Base-by-base conservation (phyloP, 2,888 invertebrate species). In the Tubulanus polymorphus region DNA sequence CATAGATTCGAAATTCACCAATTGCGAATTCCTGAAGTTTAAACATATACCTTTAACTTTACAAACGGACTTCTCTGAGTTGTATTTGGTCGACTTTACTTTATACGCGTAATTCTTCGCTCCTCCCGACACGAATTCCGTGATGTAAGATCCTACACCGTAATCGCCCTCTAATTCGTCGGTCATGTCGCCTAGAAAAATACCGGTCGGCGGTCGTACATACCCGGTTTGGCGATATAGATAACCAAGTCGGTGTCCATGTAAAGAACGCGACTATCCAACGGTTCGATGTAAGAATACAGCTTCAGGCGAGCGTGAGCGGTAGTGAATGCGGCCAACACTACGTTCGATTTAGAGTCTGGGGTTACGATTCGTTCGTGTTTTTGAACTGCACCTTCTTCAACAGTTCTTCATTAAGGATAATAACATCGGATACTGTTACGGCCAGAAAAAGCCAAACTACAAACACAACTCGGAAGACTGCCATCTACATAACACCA, bases 131-230 rank as follows among this genome's bases (percentile, higher is more conserved):
- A 48, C 48, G n/a, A 48, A 26, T 26, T 48, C 25, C n/a, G 23
- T 5, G 8, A 27, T 26, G 5, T 3, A 15, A n/a, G n/a, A n/a
- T n/a, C n/a, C n/a, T n/a, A n/a, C n/a, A n/a, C n/a, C n/a, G n/a
- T n/a, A n/a, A 8, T 48, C 3, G n/a, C 48, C 56, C 15, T 54
- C 29, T 0, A 77, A 25, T 50, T 77, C 76, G 56, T 78, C 67
- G 0, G 71, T 76, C 56, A 76, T 56, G 37, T 76, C 70, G 1
- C 71, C 69, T 20, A 74, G 48, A 53, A 57, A 68, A 48, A 63
- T 61, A 37, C 72, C 74, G 0, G 62, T 58, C 5, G 64, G 60
- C 5, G 66, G 66, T 8, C n/a, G n/a, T n/a, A n/a, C n/a, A n/a
- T n/a, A n/a, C n/a, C n/a, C n/a, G n/a, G n/a, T n/a, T n/a, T n/a